Conservation (phyloP, 2,797 vertebrate genomes). For the Zalophus californianus region DNA sequence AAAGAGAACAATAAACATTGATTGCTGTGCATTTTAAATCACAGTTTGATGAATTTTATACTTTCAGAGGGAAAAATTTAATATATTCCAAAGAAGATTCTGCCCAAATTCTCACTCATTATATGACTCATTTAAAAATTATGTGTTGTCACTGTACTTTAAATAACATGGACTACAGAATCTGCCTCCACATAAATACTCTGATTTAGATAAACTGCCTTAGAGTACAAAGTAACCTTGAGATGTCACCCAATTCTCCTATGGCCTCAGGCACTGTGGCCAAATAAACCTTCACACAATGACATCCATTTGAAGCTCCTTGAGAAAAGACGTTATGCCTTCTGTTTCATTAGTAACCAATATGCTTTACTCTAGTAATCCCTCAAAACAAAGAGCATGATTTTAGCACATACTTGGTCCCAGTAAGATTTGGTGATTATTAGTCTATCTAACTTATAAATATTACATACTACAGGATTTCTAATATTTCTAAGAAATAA, state of each 20-base stretch:
- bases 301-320: background rate
- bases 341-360: background rate
- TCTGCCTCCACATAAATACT: slow-evolving; percentile 1
- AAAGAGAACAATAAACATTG: background rate
- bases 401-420: background rate
- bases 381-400: background rate
- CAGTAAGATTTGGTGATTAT: background rate
- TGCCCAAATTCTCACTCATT: background rate
- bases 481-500: background rate
- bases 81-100: background rate
- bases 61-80: background rate
- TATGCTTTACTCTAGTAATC: background rate
- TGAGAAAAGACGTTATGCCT: background rate
- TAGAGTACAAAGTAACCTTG: slow-evolving; percentile 36
- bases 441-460: background rate
- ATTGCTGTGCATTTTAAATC: background rate
- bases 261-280: background rate
- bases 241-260: background rate
- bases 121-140: slow-evolving; percentile 29
- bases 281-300: slow-evolving; percentile 34
- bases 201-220: slow-evolving; percentile 7
- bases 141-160: background rate
- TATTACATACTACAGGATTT: background rate
- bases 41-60: slow-evolving; percentile 41
- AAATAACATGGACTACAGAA: background rate